Conservation (phyloP, 2,113 vertebrate species). For the Cyprinodon variegatus region DNA sequence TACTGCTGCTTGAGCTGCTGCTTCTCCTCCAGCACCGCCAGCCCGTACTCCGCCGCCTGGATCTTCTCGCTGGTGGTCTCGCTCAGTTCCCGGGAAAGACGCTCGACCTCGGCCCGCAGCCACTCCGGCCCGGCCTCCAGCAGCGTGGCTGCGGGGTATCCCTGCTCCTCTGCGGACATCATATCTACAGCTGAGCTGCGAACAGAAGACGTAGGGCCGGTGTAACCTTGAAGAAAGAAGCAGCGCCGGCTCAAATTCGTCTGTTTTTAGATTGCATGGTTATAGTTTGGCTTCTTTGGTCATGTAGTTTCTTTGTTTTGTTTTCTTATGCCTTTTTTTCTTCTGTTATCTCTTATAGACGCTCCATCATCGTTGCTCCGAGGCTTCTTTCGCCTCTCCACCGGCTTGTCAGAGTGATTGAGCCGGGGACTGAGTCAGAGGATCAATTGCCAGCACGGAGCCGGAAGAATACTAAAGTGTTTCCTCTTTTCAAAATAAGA, state of each 20-base stretch:
- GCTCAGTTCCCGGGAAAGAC: constrained; percentile 90
- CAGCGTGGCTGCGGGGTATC: constrained; percentile 78
- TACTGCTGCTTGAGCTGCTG: constrained; percentile 95
- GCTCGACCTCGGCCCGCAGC: constrained; percentile 90
- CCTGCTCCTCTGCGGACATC: constrained; percentile 87
- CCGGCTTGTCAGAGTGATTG: constrained; percentile 56
- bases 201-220: constrained; percentile 48
- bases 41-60: constrained; percentile 95
- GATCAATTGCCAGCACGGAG: not conserved
- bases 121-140: constrained; percentile 87
- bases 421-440: constrained; percentile 17
- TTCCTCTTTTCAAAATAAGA: constrained; percentile 48
- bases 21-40: constrained; percentile 97
- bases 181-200: constrained; percentile 52
- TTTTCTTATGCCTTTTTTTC: constrained; percentile 51
- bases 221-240: constrained; percentile 71
- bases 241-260: constrained; percentile 63
- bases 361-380: constrained; percentile 54
- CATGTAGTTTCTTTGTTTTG: constrained; percentile 45
- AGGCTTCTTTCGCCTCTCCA: constrained; percentile 47
- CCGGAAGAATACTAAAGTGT: not conserved
- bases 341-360: constrained; percentile 31
- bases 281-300: constrained; percentile 61
- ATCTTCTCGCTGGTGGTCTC: constrained; percentile 97
- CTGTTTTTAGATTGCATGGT: constrained; percentile 77